A percentile compares a stretch with the other conserved stretches of the same genome.
Conservation (phyloP, 2,888 invertebrate genomes). For the Brachypalpus laphriformis region DNA sequence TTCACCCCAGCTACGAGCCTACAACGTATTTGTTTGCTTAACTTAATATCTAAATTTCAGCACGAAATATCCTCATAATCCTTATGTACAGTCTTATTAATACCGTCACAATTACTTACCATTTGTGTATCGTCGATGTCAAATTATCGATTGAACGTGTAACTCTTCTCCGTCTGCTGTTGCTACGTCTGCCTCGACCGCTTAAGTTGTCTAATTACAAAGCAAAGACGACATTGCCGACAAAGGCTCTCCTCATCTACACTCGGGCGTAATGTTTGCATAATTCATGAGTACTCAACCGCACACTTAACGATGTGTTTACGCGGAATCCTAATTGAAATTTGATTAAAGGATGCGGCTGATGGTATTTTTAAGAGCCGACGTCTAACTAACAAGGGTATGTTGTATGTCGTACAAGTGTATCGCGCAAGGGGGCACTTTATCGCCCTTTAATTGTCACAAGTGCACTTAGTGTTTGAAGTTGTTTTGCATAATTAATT, state of each 20-base stretch:
- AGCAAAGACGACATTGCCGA: conserved; percentile 1
- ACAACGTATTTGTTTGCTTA: background rate
- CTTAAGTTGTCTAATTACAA: conserved; percentile 36
- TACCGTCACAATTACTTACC: conserved; percentile 1
- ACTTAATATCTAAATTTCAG: background rate
- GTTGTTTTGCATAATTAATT: conserved; percentile 30
- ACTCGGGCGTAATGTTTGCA: conserved; percentile 23
- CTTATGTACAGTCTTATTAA: background rate
- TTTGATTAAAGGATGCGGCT: conserved; percentile 63
- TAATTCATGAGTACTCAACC: conserved; percentile 45
- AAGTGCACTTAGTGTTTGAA: conserved; percentile 20
- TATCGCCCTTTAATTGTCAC: conserved; percentile 28
- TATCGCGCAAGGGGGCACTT: background rate
- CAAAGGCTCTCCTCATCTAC: background rate
- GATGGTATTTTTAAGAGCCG: conserved; percentile 32
- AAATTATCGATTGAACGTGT: conserved; percentile 9
- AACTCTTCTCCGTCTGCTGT: background rate
- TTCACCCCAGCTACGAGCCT: background rate
- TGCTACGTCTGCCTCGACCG: background rate
- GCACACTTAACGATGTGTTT: conserved; percentile 27
- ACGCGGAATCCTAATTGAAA: conserved; percentile 57
- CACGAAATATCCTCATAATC: background rate
- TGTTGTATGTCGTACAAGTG: background rate
- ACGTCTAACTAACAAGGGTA: background rate
- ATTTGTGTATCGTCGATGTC: conserved; percentile 4